Conservation (phyloP, 2,113 vertebrate species). For the Rhinopomastus cyanomelas region DNA sequence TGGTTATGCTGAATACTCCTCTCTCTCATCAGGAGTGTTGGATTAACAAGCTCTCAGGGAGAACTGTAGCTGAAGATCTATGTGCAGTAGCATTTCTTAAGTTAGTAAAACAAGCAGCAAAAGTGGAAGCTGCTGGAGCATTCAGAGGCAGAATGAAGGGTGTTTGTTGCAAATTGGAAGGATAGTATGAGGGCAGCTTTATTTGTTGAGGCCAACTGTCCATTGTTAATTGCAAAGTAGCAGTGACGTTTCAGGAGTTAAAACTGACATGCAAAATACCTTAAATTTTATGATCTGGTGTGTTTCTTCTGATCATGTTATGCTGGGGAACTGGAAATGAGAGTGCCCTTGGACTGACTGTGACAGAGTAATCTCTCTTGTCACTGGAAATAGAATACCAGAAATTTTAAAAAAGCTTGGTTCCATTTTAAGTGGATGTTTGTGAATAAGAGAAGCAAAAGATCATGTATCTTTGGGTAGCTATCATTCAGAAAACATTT, state of each 20-base stretch:
- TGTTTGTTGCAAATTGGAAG: background rate
- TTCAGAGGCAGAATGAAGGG: background rate
- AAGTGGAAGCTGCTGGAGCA: background rate
- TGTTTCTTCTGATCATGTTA: background rate
- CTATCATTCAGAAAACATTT: background rate
- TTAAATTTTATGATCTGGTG: background rate
- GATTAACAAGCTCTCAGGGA: background rate
- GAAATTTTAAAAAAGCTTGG: background rate
- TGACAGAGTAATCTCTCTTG: background rate
- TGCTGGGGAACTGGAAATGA: background rate
- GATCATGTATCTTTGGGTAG: background rate
- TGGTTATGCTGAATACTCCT: accelerated
- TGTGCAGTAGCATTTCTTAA: background rate
- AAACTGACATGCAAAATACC: background rate
- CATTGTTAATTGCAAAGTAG: background rate
- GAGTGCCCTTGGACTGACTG: background rate
- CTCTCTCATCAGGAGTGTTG: accelerated
- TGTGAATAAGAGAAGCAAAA: background rate
- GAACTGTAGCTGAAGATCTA: background rate
- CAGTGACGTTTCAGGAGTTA: background rate
- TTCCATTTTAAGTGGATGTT: background rate
- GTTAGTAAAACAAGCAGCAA: background rate
- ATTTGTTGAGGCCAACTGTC: background rate
- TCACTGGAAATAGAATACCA: background rate
- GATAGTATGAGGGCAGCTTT: background rate